phyloP scores from a whole-genome alignment of 1,140 invertebrate genomes.

The Platyscapa corneri region DNA sequence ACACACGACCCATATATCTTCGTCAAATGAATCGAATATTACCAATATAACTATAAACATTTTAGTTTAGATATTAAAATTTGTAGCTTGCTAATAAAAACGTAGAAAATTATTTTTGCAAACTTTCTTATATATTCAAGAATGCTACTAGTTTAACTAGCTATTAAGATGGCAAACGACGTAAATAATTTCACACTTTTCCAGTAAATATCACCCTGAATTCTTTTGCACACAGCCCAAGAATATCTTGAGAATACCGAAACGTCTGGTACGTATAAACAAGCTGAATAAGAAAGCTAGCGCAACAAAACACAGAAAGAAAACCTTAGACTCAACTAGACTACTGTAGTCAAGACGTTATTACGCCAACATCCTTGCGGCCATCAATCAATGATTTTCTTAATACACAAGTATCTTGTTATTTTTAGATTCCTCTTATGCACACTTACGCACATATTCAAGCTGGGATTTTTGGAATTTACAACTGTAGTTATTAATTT shows the following conservation, averaged over 20 bases:
- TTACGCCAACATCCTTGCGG: slow-evolving; percentile 18
- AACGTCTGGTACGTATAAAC: not conserved
- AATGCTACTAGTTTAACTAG: not conserved
- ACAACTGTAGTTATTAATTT: slow-evolving; percentile 24
- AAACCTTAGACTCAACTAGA: not conserved
- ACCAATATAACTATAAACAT: too few species aligned
- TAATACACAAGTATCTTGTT: not conserved
- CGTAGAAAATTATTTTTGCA: not conserved
- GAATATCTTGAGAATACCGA: not conserved
- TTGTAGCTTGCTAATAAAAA: too few species aligned
- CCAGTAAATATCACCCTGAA: not conserved
- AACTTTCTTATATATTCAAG: not conserved
- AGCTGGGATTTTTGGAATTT: slow-evolving; percentile 1
- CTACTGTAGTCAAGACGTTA: not conserved
- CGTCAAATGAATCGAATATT: too few species aligned
- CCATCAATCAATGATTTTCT: slow-evolving; percentile 11
- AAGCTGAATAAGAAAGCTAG: not conserved
- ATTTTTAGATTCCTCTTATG: not conserved
- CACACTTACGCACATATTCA: not conserved
- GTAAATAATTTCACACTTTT: not conserved
- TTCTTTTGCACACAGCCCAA: not conserved
- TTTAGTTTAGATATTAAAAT: too few species aligned
- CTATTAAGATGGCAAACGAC: not conserved
- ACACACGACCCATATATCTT: too few species aligned
- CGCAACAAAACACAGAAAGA: not conserved